Evolutionary conservation across 2,797 vertebrate species (phyloP), one percentile per base, ranked within the genome.

Genomic region (Calcarius lapponicus): DNA sequence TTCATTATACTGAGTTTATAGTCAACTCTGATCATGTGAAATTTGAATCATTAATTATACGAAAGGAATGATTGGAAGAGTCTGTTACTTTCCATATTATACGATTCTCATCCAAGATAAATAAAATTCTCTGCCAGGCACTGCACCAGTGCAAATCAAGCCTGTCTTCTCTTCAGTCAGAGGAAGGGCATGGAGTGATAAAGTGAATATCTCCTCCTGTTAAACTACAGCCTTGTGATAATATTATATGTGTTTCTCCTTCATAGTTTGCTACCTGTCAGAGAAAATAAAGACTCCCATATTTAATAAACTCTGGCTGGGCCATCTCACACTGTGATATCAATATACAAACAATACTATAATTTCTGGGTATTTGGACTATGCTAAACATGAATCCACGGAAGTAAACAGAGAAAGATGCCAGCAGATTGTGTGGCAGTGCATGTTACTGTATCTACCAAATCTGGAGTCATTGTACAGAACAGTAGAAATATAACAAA

Each of bases 221-320:
- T 88, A 74, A 69, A 42, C 86, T 92, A 19, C 51, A 76, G 60
- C 56, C 51, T 80, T 56, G 43, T 70, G 57, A 66, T 86, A 20
- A 38, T 92, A 31, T 56, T 90, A 50, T 50, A 58, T 75, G 42
- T 69, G 29, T 95, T 94, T 92, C 86, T 93, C 79, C 80, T 90
- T 83, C 0, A 0, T 70, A 48, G 28, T 73, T 80, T 90, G 53
- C 61, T 84, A 15, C 60, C 60, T 86, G 65, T 83, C 94, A 90
- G 73, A 70, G 36, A 20, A 53, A 71, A 61, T 53, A 72, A 75
- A 70, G 28, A 54, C 14, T 43, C 5, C 11, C 29, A 2, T 40
- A 47, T 86, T 90, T 83, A 74, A 64, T 93, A 48, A 79, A 67
- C 50, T 70, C 65, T 71, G n/a, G 2, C 67, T 38, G 24, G 64